phyloP scores from a whole-genome alignment of 1,140 invertebrate species.

The Sycophila sp. region DNA sequence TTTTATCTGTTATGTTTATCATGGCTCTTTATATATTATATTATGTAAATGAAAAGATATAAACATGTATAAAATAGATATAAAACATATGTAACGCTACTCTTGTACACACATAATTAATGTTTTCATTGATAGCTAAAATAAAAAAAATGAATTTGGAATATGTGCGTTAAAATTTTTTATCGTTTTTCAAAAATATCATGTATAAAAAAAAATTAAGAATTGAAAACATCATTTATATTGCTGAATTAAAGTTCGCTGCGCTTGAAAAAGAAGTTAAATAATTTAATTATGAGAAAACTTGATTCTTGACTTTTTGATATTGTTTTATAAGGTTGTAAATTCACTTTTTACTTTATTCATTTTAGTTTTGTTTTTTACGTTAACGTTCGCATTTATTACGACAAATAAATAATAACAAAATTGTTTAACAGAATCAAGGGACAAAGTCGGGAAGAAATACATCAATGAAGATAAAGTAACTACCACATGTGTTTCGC shows the following conservation, averaged over 20 bases:
- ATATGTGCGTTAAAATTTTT: conserved; percentile 12
- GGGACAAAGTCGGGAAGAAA: neutral
- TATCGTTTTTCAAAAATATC: neutral
- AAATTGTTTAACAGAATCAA: neutral
- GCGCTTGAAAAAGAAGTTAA: too few relatives aligned
- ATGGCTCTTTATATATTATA: conserved; percentile 50
- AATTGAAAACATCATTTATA: too few relatives aligned
- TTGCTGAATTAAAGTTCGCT: too few relatives aligned
- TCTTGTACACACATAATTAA: conserved; percentile 30
- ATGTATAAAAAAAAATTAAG: too few relatives aligned
- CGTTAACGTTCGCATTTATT: too few relatives aligned
- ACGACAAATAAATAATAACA: too few relatives aligned
- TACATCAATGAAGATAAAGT: too few relatives aligned
- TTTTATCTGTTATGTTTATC: conserved; percentile 47
- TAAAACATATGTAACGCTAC: conserved; percentile 30
- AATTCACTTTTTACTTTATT: too few relatives aligned
- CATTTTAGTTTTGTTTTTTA: too few relatives aligned
- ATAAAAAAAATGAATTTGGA: conserved; percentile 39
- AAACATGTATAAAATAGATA: conserved; percentile 43
- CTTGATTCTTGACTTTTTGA: too few relatives aligned
- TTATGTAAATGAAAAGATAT: conserved; percentile 50
- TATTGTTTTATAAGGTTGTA: too few relatives aligned
- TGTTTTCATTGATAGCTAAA: conserved; percentile 34
- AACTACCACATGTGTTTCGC: conserved; percentile 52
- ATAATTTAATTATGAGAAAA: too few relatives aligned